phyloP scores from a whole-genome alignment of 2,113 vertebrate genomes.

The Serilophus lunatus region DNA sequence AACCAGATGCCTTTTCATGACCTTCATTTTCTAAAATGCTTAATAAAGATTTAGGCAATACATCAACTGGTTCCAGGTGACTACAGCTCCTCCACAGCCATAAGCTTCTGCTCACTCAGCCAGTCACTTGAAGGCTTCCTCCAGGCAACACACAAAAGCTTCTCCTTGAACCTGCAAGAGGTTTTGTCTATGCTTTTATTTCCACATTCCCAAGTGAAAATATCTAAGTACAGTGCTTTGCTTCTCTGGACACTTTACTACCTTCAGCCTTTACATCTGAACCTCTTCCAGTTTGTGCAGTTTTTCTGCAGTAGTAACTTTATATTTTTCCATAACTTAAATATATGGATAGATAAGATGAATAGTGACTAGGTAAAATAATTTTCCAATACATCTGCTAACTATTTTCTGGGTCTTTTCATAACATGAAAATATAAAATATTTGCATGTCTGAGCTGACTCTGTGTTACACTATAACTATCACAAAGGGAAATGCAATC shows the following conservation, averaged over 20 bases:
- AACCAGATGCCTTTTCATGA: not conserved
- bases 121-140: not conserved
- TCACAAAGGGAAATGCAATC: not conserved
- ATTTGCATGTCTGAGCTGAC: not conserved
- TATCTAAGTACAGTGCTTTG: fast-evolving
- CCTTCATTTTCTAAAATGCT: not conserved
- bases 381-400: not conserved
- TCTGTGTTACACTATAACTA: not conserved
- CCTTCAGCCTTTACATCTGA: not conserved
- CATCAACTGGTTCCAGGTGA: not conserved
- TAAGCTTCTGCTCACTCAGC: not conserved
- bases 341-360: not conserved
- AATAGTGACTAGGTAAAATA: not conserved
- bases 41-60: not conserved
- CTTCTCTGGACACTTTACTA: not conserved
- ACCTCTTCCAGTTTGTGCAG: not conserved
- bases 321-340: not conserved
- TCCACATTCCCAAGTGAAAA: not conserved
- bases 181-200: not conserved
- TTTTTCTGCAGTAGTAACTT: not conserved
- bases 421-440: not conserved
- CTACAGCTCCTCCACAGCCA: not conserved
- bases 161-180: fast-evolving
- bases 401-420: not conserved
- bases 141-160: not conserved